A percentile compares a stretch with the other conserved stretches of the same genome.
These are phyloP conservation scores for Callocephalon fimbriatum DNA, from an alignment of 2,113 vertebrate species.

Conservation along the genomic window DNA sequence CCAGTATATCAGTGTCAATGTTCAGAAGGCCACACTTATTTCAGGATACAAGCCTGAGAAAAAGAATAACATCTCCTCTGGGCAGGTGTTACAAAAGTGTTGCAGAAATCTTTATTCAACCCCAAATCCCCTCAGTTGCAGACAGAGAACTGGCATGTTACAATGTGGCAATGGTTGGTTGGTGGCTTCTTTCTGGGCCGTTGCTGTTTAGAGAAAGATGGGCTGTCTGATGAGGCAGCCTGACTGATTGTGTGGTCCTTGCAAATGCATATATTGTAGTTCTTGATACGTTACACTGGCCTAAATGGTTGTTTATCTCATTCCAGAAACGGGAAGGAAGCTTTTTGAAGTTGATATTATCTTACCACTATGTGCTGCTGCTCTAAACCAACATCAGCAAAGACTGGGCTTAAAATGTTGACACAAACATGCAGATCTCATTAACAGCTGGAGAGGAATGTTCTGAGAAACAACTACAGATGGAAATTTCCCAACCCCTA, in stretches of 20 bases:
- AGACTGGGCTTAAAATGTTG: not conserved
- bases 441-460: conserved; percentile 76
- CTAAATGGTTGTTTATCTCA: not conserved
- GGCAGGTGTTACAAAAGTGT: not conserved
- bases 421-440: not conserved
- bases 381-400: not conserved
- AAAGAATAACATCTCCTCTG: not conserved
- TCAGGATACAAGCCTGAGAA: not conserved
- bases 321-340: conserved; percentile 72
- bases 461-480: conserved; percentile 72
- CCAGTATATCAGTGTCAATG: not conserved
- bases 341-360: conserved; percentile 81
- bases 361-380: conserved; percentile 34
- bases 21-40: not conserved
- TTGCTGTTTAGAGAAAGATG: not conserved
- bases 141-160: fast-evolving
- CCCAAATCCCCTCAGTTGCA: not conserved
- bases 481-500: conserved; percentile 86
- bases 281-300: not conserved
- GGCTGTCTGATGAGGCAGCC: not conserved
- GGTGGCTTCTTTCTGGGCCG: not conserved
- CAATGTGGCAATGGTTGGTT: not conserved
- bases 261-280: not conserved
- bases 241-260: not conserved
- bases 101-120: not conserved